Base-by-base conservation (phyloP, 2,797 vertebrate species). In the Aulostomus chinensis region DNA sequence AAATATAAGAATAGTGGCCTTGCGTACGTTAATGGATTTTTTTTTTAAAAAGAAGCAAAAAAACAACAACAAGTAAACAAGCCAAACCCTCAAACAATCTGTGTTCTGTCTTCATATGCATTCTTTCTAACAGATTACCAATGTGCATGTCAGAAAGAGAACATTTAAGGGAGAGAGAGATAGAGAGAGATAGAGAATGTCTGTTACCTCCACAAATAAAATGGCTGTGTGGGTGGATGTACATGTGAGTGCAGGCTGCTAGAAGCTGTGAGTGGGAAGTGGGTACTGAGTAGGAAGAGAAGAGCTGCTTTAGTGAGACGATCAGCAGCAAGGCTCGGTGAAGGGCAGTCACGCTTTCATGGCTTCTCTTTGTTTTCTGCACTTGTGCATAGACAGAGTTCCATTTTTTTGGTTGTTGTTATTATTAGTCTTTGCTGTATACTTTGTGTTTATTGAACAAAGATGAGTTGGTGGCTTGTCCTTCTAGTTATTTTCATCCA, bases 201-300 rank as follows among this genome's bases (percentile, higher is more conserved):
- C 68, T 73, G 53, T 59, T 78, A 78, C 78, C 76, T 78, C 63
- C 40, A 51, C 69, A 68, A 55, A 82, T 81, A 66, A 81, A 84
- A 84, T 81, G 65, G 53, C 67, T 48, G 68, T 73, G 87, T 86
- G 85, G 87, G 87, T 58, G 81, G 84, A 76, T 57, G 76, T 73
- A 83, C 84, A 83, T 89, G 86, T 79, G 82, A 81, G 84, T 84
- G 80, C 80, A 82, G 68, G 78, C 80, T 83, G 84, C 83, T 83
- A 35, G 75, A 64, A 88, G 85, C 86, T 77, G 80, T 88, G 89
- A 86, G 89, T 91, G 89, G 90, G 89, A 78, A 76, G 88, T 86
- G 78, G 88, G 83, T 62, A 77, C 81, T 75, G 83, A 85, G 86
- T 88, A 86, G 86, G 88, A 82, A 68, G 81, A 78, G 79, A 81